These are phyloP conservation scores for Vandiemenella viatica DNA, from an alignment of 2,888 invertebrate species.

Conservation along the genomic window DNA sequence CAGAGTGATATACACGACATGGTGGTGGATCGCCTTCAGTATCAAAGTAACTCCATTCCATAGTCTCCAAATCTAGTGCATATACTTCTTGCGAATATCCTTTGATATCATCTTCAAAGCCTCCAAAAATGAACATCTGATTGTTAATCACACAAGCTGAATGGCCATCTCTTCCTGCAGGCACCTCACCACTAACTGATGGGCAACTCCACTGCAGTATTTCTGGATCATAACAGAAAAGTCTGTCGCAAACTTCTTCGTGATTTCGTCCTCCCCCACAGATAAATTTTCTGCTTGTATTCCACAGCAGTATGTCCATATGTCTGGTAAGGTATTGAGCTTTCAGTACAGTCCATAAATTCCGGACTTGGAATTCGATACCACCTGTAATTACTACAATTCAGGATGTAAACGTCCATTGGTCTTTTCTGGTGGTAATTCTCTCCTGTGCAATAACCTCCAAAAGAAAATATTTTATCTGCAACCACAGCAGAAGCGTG, in stretches of 20 bases:
- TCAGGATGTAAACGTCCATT: conserved; percentile 74
- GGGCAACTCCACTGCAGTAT: conserved; percentile 52
- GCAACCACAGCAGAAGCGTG: conserved; percentile 77
- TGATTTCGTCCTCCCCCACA: conserved; percentile 94
- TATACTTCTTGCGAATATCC: conserved; percentile 68
- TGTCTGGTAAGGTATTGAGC: conserved; percentile 57
- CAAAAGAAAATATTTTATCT: conserved; percentile 73
- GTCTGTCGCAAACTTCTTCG: conserved; percentile 57
- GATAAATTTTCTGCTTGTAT: conserved; percentile 57
- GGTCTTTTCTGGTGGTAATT: conserved; percentile 58
- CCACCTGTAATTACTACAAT: conserved; percentile 45
- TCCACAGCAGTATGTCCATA: conserved; percentile 88
- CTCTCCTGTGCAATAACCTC: conserved; percentile 79
- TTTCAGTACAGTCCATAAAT: conserved; percentile 32
- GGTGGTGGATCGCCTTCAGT: conserved; percentile 42
- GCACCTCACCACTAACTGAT: conserved; percentile 48
- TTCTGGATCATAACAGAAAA: conserved; percentile 67
- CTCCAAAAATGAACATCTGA: conserved; percentile 81
- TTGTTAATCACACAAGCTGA: conserved; percentile 67
- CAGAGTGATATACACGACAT: conserved; percentile 79
- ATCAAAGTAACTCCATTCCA: conserved; percentile 52
- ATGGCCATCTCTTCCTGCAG: conserved; percentile 80
- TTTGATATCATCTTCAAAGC: conserved; percentile 72
- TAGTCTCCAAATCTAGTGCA: conserved; percentile 52
- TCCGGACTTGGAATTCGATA: conserved; percentile 30